These are phyloP conservation scores for Darwinula stevensoni DNA, from an alignment of 2,888 invertebrate genomes.

Conservation along the genomic window DNA sequence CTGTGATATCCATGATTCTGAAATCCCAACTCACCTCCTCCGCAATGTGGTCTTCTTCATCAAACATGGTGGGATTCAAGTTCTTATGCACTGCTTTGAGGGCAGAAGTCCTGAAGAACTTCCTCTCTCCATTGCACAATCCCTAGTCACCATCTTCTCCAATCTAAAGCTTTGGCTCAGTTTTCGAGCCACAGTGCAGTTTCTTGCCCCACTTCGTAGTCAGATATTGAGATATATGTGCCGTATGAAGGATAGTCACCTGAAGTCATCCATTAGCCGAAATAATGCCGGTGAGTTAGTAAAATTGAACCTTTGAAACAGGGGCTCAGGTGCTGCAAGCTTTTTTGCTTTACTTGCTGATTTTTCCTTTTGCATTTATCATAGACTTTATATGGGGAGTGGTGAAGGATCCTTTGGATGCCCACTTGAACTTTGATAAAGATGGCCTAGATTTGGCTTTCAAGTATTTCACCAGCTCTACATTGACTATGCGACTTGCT, in stretches of 20 bases:
- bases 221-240: conserved; percentile 78
- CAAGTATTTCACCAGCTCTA: conserved; percentile 82
- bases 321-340: no score
- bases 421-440: conserved; percentile 52
- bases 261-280: conserved; percentile 56
- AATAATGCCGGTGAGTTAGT: conserved; percentile 71
- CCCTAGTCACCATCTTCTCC: conserved; percentile 65
- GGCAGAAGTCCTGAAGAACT: conserved; percentile 34
- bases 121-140: conserved; percentile 64
- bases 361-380: no score
- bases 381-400: conserved; percentile 83
- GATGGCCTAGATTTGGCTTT: conserved; percentile 77
- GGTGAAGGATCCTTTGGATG: conserved; percentile 64
- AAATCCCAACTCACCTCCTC: conserved; percentile 62
- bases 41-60: conserved; percentile 81
- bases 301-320: no score
- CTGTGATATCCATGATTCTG: conserved; percentile 63
- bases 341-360: no score
- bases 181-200: conserved; percentile 57
- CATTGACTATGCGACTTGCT: conserved; percentile 67
- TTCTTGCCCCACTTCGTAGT: conserved; percentile 57
- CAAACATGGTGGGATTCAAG: conserved; percentile 58
- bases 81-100: conserved; percentile 62
- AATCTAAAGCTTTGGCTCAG: conserved; percentile 82
- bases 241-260: conserved; percentile 62